Conservation (phyloP, 2,797 vertebrate genomes). For the Acanthornis magna region DNA sequence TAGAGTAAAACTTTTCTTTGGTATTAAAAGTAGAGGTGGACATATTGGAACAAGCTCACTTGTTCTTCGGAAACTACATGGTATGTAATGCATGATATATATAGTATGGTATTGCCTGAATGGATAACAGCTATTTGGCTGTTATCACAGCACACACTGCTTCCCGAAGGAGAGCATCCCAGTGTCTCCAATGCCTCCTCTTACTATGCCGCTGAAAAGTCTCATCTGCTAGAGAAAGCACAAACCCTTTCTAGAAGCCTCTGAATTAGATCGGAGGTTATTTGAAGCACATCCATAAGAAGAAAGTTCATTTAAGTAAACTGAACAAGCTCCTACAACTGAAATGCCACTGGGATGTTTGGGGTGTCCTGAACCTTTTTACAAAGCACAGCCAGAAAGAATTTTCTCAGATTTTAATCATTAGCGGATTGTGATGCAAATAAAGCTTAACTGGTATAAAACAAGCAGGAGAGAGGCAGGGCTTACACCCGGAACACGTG, state of each 20-base stretch:
- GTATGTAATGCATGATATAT: accelerated
- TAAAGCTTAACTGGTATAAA: background rate
- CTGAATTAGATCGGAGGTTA: background rate
- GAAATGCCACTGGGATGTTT: background rate
- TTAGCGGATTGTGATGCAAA: background rate
- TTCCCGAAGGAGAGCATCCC: background rate
- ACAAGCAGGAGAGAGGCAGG: background rate
- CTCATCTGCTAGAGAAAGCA: background rate
- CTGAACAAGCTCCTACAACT: background rate
- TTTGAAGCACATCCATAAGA: background rate
- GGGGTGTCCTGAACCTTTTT: background rate
- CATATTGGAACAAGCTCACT: background rate
- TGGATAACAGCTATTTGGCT: accelerated
- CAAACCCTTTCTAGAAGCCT: background rate
- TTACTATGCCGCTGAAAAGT: accelerated
- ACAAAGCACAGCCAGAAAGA: background rate
- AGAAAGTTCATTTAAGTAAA: background rate
- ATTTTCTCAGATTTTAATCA: background rate
- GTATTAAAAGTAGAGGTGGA: background rate
- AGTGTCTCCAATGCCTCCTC: background rate
- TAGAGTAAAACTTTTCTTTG: background rate
- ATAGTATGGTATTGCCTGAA: background rate
- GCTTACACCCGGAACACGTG: background rate
- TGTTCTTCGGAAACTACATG: background rate
- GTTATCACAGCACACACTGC: background rate